Evolutionary conservation across 2,797 vertebrate species (phyloP), one percentile per base, ranked within the genome.

Genomic region (Pangasius mekongensis): DNA sequence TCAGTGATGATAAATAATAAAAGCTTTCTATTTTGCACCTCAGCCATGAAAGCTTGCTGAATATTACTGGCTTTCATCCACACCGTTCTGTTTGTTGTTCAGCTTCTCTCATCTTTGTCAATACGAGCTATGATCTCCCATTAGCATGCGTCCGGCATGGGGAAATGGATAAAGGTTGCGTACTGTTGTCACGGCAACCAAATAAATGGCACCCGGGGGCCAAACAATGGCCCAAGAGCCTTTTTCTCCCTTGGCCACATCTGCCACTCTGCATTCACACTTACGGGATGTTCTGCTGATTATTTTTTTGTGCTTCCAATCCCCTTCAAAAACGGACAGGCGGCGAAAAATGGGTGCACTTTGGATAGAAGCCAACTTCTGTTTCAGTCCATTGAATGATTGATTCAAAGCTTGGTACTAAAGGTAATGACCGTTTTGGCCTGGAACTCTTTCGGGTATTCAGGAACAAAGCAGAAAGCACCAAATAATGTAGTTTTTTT

Each of bases 221-320:
- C 92, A 94, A 96, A 95, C 95, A 96, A 97, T 97, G 93, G 96
- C 88, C 82, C 56, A 95, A 95, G 94, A 95, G 95, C 94, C 93
- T 92, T 96, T 95, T 95, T 96, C 95, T 95, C 94, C 93, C 60
- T 84, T 84, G 93, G 94, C 95, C 97, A 98, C 98, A 98, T 98
- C 97, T 98, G 97, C 96, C 97, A 96, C 96, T 96, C 96, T 95
- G 96, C 96, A 96, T 94, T 96, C 95, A 95, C 95, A 97, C 97
- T 97, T 97, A 96, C 95, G 93, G 95, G 96, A 96, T 96, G 95
- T 96, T 96, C 95, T 95, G 94, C 93, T 88, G 93, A 94, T 95
- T 95, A 95, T 94, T 95, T 94, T 94, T 86, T 94, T 94, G 88
- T 93, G 91, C 93, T 94, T 93, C 89, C 87, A 52, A 62, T 43